phyloP scores from a whole-genome alignment of 1,140 invertebrate genomes.

The Helicoverpa armigera region DNA sequence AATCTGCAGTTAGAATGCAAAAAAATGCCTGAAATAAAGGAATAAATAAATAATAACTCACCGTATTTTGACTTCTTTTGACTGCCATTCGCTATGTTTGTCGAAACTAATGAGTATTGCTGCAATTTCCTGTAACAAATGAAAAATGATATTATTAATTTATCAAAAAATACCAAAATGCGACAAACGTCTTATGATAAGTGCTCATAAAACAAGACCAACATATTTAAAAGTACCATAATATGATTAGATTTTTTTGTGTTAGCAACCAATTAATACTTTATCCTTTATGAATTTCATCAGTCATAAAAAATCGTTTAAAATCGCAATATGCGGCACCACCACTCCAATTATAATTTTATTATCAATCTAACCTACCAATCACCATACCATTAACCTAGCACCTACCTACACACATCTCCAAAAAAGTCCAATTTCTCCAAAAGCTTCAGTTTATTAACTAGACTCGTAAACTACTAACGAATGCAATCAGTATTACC shows the following conservation, averaged over 20 bases:
- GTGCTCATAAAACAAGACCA: no score
- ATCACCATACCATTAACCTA: neutral
- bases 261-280: no score
- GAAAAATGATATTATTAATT: conserved; percentile 56
- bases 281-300: no score
- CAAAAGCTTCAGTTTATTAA: neutral
- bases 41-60: conserved; percentile 88
- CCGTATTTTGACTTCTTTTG: conserved; percentile 98
- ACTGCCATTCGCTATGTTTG: conserved; percentile 98
- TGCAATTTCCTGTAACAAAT: conserved; percentile 97
- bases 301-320: no score
- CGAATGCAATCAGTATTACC: conserved; percentile 2
- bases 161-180: no score
- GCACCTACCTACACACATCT: neutral
- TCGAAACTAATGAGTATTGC: conserved; percentile 99
- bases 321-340: no score
- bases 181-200: no score
- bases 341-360: no score
- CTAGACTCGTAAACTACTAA: conserved; percentile 26
- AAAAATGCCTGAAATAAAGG: no score
- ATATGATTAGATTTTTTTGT: no score
- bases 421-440: neutral
- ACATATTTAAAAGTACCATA: no score
- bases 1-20: neutral
- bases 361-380: neutral